Evolutionary conservation across 2,888 invertebrate species (phyloP).

Genomic region (Xestia c-nigrum): DNA sequence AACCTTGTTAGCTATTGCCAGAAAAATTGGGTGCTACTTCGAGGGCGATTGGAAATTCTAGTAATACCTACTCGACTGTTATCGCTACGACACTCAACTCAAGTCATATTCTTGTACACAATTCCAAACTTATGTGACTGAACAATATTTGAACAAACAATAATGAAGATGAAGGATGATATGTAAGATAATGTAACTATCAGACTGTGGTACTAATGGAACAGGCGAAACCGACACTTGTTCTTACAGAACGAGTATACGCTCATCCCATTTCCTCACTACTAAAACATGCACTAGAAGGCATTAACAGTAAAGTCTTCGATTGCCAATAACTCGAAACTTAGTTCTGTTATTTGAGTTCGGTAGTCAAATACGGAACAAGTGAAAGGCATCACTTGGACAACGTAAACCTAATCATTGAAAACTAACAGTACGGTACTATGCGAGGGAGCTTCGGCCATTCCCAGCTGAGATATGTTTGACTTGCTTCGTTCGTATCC

Average conservation of each 20-base stretch:
- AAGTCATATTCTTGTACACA: not conserved
- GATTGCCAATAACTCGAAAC: slow-evolving; percentile 62
- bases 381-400: slow-evolving; percentile 73
- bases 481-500: slow-evolving; percentile 70
- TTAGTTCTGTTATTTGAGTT: slow-evolving; percentile 72
- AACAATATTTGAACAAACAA: slow-evolving; percentile 2
- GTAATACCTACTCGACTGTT: slow-evolving; percentile 4
- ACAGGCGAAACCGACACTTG: not conserved
- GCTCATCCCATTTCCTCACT: not conserved
- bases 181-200: not conserved
- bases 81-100: slow-evolving; percentile 5
- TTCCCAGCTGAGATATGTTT: slow-evolving; percentile 59
- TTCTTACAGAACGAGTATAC: not conserved
- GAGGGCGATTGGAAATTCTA: not conserved
- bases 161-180: not conserved
- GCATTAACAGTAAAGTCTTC: slow-evolving; percentile 56
- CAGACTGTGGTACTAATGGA: slow-evolving; percentile 11
- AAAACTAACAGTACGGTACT: slow-evolving; percentile 75
- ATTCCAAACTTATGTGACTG: not conserved
- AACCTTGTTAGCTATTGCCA: not conserved
- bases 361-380: slow-evolving; percentile 74
- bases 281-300: slow-evolving; percentile 15
- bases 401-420: slow-evolving; percentile 82
- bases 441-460: slow-evolving; percentile 62
- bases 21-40: slow-evolving; percentile 4